phyloP scores from a whole-genome alignment of 2,888 invertebrate genomes.

The Phengaris alcon region DNA sequence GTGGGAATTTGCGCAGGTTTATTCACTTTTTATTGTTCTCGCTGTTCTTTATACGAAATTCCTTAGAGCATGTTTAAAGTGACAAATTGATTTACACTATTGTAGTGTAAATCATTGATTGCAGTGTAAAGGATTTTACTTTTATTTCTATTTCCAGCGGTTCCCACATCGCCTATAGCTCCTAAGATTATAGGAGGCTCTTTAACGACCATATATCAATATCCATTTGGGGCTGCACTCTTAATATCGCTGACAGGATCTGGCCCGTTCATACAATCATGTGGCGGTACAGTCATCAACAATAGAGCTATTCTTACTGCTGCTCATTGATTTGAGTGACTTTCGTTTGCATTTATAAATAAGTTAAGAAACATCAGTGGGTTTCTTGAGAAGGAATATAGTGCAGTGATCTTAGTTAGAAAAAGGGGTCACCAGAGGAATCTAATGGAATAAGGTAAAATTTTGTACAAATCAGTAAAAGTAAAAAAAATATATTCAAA shows the following conservation, averaged over 20 bases:
- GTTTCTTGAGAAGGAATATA: no score
- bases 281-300: neutral
- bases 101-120: no score
- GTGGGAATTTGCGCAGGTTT: neutral
- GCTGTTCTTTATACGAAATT: no score
- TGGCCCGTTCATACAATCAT: neutral
- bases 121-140: no score
- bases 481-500: no score
- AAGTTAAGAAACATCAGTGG: no score
- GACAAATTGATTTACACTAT: no score
- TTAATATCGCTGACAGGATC: neutral
- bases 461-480: no score
- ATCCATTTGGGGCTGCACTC: neutral
- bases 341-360: neutral
- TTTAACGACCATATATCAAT: neutral
- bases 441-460: no score
- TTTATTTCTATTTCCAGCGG: neutral
- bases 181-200: neutral
- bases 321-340: neutral
- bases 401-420: no score
- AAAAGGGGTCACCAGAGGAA: no score
- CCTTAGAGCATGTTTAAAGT: no score
- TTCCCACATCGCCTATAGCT: neutral
- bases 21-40: neutral
- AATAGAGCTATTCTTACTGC: conserved; percentile 10